These are phyloP conservation scores for Notospermus geniculatus DNA, from an alignment of 1,140 invertebrate species.

Conservation along the genomic window DNA sequence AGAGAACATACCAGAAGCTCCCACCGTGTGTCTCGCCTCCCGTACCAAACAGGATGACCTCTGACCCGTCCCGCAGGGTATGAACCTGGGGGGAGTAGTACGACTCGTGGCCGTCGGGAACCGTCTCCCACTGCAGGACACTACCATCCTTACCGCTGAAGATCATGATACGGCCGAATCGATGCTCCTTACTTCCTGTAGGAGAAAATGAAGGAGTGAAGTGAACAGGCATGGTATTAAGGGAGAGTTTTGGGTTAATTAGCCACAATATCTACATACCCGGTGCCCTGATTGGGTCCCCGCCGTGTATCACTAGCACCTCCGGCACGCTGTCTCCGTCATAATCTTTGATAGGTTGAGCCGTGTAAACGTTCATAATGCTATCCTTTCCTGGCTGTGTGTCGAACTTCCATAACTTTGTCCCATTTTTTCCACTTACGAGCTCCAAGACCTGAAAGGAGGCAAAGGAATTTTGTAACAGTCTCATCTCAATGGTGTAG, in stretches of 20 bases:
- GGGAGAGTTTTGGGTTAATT: too few relatives aligned
- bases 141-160: slow-evolving; percentile 70
- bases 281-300: slow-evolving; percentile 59
- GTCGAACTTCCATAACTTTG: slow-evolving; percentile 67
- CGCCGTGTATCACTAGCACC: slow-evolving; percentile 69
- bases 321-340: slow-evolving; percentile 72
- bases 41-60: slow-evolving; percentile 68
- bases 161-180: slow-evolving; percentile 66
- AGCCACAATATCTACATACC: slow-evolving; percentile 30
- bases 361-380: slow-evolving; percentile 65
- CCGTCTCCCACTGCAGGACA: slow-evolving; percentile 64
- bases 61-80: slow-evolving; percentile 48
- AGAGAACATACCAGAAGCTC: slow-evolving; percentile 65
- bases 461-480: too few relatives aligned
- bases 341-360: slow-evolving; percentile 70
- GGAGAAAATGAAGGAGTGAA: too few relatives aligned
- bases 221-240: too few relatives aligned
- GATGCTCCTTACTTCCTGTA: slow-evolving; percentile 37
- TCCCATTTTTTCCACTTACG: slow-evolving; percentile 68
- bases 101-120: slow-evolving; percentile 67
- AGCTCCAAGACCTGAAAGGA: slow-evolving; percentile 64
- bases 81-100: slow-evolving; percentile 67
- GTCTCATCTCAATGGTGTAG: too few relatives aligned
- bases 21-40: slow-evolving; percentile 73
- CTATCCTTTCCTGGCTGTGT: slow-evolving; percentile 42